These are phyloP conservation scores for Nemapogon koenigi DNA, from an alignment of 2,888 invertebrate species.

Conservation along the genomic window DNA sequence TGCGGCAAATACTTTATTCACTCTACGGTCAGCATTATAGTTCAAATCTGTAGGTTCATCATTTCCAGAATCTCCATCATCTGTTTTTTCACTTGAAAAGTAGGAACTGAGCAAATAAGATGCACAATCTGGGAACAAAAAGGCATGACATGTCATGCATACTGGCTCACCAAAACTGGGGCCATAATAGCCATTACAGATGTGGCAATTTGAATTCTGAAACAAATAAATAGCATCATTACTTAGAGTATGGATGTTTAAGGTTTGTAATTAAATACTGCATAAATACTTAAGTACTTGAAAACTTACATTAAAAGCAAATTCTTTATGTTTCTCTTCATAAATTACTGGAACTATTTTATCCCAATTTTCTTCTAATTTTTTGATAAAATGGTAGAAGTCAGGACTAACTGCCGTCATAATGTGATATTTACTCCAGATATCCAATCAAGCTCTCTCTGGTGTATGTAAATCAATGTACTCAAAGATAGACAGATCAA, in stretches of 20 bases:
- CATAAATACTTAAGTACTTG: neutral
- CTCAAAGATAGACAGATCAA: no score
- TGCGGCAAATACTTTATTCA: constrained; percentile 35
- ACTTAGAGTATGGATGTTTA: no score
- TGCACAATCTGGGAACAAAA: constrained; percentile 84
- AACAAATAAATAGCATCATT: constrained; percentile 23
- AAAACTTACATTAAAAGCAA: constrained; percentile 46
- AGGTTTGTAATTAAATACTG: neutral
- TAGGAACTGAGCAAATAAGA: constrained; percentile 55
- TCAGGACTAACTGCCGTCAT: constrained; percentile 49
- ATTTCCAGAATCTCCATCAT: constrained; percentile 93
- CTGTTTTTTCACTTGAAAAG: constrained; percentile 68
- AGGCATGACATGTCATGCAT: constrained; percentile 90
- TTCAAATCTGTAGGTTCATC: constrained; percentile 86
- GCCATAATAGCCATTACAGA: constrained; percentile 92
- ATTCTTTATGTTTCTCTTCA: constrained; percentile 38
- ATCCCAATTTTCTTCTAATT: constrained; percentile 49
- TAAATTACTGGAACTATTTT: constrained; percentile 32
- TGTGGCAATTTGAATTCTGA: constrained; percentile 76
- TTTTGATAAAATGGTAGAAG: constrained; percentile 42
- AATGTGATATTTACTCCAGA: no score
- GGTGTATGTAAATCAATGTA: no score
- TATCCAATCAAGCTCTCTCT: no score
- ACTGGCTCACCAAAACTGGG: constrained; percentile 90
- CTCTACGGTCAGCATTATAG: constrained; percentile 58